These are phyloP conservation scores for Miniopterus natalensis DNA, from an alignment of 2,113 vertebrate genomes.

Conservation along the genomic window DNA sequence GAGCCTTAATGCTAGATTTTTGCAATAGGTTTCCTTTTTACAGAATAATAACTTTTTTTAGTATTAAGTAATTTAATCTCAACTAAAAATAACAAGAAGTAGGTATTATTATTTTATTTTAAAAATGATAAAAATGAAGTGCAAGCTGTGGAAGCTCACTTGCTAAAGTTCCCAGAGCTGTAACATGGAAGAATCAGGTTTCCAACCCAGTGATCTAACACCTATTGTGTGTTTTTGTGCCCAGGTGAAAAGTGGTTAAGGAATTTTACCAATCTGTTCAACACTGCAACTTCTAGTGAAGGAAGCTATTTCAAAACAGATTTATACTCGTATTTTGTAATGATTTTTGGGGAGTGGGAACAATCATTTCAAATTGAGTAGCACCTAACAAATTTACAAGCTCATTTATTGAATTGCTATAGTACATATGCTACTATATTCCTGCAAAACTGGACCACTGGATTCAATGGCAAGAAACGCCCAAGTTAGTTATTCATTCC, in stretches of 20 bases:
- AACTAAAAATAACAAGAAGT: not conserved
- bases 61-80: not conserved
- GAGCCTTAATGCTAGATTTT: not conserved
- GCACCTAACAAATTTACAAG: conserved; percentile 10
- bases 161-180: not conserved
- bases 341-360: not conserved
- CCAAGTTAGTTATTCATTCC: conserved; percentile 38
- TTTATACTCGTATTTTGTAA: conserved; percentile 29
- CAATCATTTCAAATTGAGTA: conserved; percentile 43
- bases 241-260: not conserved
- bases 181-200: not conserved
- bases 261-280: conserved; percentile 7
- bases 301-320: not conserved
- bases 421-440: conserved; percentile 50
- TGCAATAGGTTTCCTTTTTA: not conserved
- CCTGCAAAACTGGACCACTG: conserved; percentile 45
- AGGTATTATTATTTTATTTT: not conserved
- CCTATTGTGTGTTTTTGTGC: not conserved
- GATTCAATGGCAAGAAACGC: not conserved
- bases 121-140: not conserved
- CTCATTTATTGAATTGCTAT: not conserved
- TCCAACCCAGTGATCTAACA: not conserved
- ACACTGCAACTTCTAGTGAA: not conserved
- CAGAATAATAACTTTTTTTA: not conserved
- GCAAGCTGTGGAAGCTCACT: not conserved